Conservation (phyloP, 2,888 invertebrate genomes). For the Tuberolachnus salignus region DNA sequence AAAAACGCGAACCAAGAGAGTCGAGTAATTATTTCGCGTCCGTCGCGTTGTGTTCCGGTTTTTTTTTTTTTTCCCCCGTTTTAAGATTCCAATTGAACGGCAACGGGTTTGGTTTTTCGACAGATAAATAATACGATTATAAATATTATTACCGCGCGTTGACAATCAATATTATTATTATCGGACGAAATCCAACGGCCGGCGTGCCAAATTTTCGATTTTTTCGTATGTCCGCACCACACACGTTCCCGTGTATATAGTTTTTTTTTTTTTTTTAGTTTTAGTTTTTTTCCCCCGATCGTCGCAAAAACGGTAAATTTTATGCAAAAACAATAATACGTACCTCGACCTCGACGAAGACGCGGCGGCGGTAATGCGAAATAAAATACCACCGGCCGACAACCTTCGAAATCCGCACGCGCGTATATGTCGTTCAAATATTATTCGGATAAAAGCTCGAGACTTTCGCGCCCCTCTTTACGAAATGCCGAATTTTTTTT, state of each 20-base stretch:
- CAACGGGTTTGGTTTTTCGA: too few species aligned
- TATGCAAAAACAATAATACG: slow-evolving; percentile 29
- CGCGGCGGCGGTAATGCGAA: slow-evolving; percentile 13
- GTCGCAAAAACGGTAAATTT: slow-evolving; percentile 15
- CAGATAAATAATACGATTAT: too few species aligned
- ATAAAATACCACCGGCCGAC: neutral
- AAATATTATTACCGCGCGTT: too few species aligned
- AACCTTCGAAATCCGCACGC: slow-evolving; percentile 18
- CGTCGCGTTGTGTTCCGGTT: neutral
- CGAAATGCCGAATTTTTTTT: slow-evolving; percentile 17
- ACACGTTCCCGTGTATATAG: too few species aligned
- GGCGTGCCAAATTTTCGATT: neutral
- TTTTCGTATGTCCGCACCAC: too few species aligned
- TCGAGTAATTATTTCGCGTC: neutral
- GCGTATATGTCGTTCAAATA: neutral
- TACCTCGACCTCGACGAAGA: slow-evolving; percentile 31
- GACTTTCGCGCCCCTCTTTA: neutral
- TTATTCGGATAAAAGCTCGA: too few species aligned
- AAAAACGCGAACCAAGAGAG: slow-evolving; percentile 13
- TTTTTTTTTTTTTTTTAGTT: neutral
- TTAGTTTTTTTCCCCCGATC: neutral
- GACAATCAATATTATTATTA: too few species aligned
- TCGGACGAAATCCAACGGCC: too few species aligned
- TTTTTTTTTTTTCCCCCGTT: too few species aligned
- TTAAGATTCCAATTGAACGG: too few species aligned